Evolutionary conservation across 2,888 invertebrate species (phyloP).

Genomic region (Drosophila tripunctata): DNA sequence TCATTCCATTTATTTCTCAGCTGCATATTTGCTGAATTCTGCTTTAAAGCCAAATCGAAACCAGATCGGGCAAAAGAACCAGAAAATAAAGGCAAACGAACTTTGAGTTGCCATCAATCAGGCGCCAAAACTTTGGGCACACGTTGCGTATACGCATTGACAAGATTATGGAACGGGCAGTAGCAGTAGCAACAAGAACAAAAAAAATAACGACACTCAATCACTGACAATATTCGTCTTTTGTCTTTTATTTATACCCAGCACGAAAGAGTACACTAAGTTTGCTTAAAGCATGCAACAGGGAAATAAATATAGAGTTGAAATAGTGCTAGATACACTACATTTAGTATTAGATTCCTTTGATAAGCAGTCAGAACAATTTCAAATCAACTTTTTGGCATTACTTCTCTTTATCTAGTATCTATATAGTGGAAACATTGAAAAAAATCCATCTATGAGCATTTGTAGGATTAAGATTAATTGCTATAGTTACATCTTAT

Average conservation of each 20-base stretch:
- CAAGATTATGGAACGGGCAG: slow-evolving; percentile 33
- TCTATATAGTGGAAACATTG: no score
- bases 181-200: slow-evolving; percentile 16
- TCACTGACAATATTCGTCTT: slow-evolving; percentile 65
- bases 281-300: no score
- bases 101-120: slow-evolving; percentile 64
- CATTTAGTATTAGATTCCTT: no score
- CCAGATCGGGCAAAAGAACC: not conserved
- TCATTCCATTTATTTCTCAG: not conserved
- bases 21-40: slow-evolving; percentile 20
- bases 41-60: slow-evolving; percentile 21
- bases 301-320: no score
- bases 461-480: no score
- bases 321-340: no score
- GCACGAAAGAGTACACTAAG: not conserved
- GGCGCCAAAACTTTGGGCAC: slow-evolving; percentile 42
- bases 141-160: slow-evolving; percentile 51
- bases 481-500: no score
- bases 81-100: slow-evolving; percentile 39
- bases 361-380: no score
- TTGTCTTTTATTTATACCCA: not conserved
- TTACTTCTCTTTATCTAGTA: no score
- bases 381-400: no score
- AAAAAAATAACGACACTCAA: slow-evolving; percentile 47
- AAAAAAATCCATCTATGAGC: no score